A percentile compares a stretch with the other conserved stretches of the same genome.
Conservation (phyloP, 2,113 vertebrate species). For the Canis aureus region DNA sequence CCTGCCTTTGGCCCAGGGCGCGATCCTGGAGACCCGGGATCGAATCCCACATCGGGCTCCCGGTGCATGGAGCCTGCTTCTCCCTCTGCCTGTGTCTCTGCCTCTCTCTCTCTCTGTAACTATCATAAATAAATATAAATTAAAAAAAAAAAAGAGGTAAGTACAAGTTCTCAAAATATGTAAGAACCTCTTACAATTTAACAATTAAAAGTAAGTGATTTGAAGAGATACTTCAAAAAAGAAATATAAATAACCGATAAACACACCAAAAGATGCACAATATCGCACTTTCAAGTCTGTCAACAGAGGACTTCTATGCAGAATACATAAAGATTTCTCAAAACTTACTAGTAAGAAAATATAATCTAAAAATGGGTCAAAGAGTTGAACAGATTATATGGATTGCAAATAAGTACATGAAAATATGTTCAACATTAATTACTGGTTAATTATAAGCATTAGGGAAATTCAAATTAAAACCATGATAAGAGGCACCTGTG, state of each 20-base stretch:
- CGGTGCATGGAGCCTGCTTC: too few species aligned
- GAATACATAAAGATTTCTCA: neutral
- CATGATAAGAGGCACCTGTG: neutral
- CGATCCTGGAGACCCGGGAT: too few species aligned
- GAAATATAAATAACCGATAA: neutral
- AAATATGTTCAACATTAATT: neutral
- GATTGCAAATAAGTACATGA: neutral
- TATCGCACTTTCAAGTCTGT: constrained; percentile 10
- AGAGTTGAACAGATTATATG: neutral
- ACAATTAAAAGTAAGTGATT: neutral
- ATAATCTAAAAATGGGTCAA: neutral
- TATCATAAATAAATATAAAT: too few species aligned
- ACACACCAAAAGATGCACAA: neutral
- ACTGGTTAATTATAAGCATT: neutral
- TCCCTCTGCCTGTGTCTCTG: too few species aligned
- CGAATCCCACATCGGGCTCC: too few species aligned
- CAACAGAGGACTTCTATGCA: neutral
- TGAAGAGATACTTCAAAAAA: neutral
- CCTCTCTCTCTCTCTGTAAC: too few species aligned
- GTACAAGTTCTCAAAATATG: neutral
- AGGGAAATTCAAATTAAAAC: constrained; percentile 36
- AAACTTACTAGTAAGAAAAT: neutral
- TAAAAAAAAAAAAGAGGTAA: neutral
- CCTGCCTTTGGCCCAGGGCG: too few species aligned
- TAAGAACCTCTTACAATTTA: neutral